Conservation (phyloP, 2,888 invertebrate species). For the Schizotus pectinicornis region DNA sequence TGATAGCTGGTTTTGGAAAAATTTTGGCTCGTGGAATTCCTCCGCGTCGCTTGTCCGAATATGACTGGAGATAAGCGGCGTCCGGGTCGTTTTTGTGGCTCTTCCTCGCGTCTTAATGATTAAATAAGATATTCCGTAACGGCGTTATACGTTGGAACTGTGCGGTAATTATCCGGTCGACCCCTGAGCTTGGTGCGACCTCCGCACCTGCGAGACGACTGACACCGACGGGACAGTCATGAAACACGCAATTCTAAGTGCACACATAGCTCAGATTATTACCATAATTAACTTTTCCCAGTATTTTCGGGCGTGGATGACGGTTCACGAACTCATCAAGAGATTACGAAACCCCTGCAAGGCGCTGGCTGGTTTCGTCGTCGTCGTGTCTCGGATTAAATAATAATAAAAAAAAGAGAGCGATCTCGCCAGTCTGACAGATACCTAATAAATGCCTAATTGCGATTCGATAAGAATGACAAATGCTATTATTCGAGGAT, state of each 20-base stretch:
- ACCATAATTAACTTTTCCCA: conserved; percentile 42
- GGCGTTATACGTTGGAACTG: conserved; percentile 31
- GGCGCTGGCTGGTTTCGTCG: no score
- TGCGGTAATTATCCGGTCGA: conserved; percentile 36
- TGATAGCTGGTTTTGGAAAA: no score
- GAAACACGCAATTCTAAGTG: conserved; percentile 37
- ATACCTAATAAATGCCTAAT: no score
- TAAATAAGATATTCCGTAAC: conserved; percentile 37
- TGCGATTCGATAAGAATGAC: no score
- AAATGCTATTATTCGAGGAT: no score
- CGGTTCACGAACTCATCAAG: conserved; percentile 37
- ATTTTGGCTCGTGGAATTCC: no score
- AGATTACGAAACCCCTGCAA: conserved; percentile 34
- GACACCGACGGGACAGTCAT: conserved; percentile 30
- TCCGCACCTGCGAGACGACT: conserved; percentile 10
- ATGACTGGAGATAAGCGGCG: conserved; percentile 32
- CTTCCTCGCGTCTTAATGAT: conserved; percentile 41
- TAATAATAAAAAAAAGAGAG: no score
- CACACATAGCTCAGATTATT: conserved; percentile 36
- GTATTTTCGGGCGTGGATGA: conserved; percentile 34
- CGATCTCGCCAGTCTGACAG: no score
- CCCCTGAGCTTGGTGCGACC: conserved; percentile 17
- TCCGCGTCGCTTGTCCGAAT: conserved; percentile 31
- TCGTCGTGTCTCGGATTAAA: no score
- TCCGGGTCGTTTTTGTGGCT: conserved; percentile 30